Base-by-base conservation (phyloP, 2,888 invertebrate species). In the Trissolcus brochymenae region DNA sequence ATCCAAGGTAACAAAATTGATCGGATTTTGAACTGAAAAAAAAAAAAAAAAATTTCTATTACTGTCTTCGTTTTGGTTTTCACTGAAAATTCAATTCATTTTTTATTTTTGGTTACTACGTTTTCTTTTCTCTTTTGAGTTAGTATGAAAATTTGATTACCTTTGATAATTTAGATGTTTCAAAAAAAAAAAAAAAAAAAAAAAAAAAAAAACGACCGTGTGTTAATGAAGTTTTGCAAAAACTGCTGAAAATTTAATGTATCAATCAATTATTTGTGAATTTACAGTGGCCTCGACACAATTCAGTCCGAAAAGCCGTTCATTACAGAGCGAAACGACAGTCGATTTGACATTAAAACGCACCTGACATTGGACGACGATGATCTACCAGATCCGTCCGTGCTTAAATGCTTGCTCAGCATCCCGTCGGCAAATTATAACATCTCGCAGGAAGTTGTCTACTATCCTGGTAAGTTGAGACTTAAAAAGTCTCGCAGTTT, bases 371-470 rank as follows among this genome's bases (percentile, higher is more conserved):
- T 87, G 43, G 81, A 85, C 78, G 84, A 88, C 66, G 82, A 84
- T 61, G 83, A 86, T 78, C 80, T 85, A 70, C 84, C 83, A 56
- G 84, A 85, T 68, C 81, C 85, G 11, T 82, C 86, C 35, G 79
- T 85, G 55, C 81, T 88, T 59, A 87, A 85, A 78, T 88, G 88
- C 77, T 82, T 83, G 41, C 85, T 88, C 53, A 83, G 83, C 73
- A 88, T 88, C 80, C 87, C 88, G 16, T 81, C 78, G 57, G 87
- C 84, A 17, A 84, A 84, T 77, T 88, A 87, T 79, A 87, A 81
- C 70, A 83, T 84, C 76, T 84, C 87, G 19, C 85, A 81, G 74
- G 83, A 86, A 72, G 79, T 84, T 64, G 83, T 85, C 71, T 86
- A 87, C 82, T 86, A 86, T 68, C 82, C 85, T 40, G 88, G 88